Evolutionary conservation across 2,888 invertebrate species (phyloP), one percentile per base, ranked within the genome.

Genomic region (Troides aeacus): DNA sequence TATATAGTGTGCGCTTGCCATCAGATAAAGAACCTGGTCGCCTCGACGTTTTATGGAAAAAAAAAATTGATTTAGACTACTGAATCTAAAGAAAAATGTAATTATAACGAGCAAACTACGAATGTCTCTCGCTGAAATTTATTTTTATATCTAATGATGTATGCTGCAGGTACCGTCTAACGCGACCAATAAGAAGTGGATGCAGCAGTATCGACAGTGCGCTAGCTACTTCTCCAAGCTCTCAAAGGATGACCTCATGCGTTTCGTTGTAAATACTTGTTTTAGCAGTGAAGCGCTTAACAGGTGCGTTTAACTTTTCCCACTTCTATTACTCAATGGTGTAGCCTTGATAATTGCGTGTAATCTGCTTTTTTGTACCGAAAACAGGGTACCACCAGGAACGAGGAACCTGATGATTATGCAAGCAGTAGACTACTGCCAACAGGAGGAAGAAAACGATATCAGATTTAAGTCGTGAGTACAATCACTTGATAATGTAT

Each of bases 171-270:
- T 70, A 17, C 53, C 66, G 2, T n/a, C 83, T 0, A 66, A 75
- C 6, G 70, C 84, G 2, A 83, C 74, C 68, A 90, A 76, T 74
- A 92, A 91, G 84, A 92, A 92, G 73, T 93, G 93, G 93, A 93
- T 93, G 92, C 93, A 93, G 80, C 92, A 91, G 76, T 93, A 90
- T 81, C 85, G 92, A 7, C 89, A 92, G 79, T 93, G 92, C 79
- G 85, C 85, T 39, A 88, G 92, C 77, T 93, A 90, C 83, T 93
- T 93, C 86, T 91, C 82, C 84, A 93, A 93, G 79, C 84, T 93
- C 64, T 74, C 82, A 68, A 86, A 87, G 68, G 86, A 85, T 1
- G 92, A 92, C 66, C 77, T 93, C 53, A 70, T 87, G 70, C 77
- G 80, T 64, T 90, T 93, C 74, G 79, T 91, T 10, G 79, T 78